phyloP scores from a whole-genome alignment of 2,113 vertebrate genomes.

The Cryptoleucopteryx plumbea region DNA sequence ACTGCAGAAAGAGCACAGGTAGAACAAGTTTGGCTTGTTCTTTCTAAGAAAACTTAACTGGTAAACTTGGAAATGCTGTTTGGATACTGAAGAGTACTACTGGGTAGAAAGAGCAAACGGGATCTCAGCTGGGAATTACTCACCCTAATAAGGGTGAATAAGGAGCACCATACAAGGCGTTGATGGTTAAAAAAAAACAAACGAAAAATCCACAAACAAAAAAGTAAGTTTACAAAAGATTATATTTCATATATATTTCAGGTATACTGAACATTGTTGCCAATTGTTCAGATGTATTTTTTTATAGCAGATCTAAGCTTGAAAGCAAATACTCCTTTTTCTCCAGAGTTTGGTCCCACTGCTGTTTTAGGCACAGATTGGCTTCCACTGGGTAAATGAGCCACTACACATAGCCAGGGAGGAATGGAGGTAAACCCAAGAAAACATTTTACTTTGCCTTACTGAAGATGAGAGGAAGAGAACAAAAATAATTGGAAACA shows the following conservation, averaged over 20 bases:
- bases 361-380: background rate
- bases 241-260: background rate
- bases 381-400: background rate
- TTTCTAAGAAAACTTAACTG: background rate
- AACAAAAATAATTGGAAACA: background rate
- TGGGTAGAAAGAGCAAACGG: background rate
- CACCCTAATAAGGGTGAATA: accelerated
- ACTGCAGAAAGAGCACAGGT: background rate
- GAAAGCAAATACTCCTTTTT: background rate
- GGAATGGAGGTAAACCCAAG: background rate
- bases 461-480: background rate
- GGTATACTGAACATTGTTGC: background rate
- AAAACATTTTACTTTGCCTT: background rate
- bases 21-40: background rate
- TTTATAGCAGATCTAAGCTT: background rate
- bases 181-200: background rate
- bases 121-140: background rate
- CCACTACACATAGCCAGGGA: background rate
- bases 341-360: background rate
- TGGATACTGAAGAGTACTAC: background rate
- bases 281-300: background rate
- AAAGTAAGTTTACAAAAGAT: background rate
- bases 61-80: background rate
- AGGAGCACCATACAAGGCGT: background rate
- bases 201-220: background rate